Conservation (phyloP, 2,888 invertebrate genomes). For the Diarsia dahlii region DNA sequence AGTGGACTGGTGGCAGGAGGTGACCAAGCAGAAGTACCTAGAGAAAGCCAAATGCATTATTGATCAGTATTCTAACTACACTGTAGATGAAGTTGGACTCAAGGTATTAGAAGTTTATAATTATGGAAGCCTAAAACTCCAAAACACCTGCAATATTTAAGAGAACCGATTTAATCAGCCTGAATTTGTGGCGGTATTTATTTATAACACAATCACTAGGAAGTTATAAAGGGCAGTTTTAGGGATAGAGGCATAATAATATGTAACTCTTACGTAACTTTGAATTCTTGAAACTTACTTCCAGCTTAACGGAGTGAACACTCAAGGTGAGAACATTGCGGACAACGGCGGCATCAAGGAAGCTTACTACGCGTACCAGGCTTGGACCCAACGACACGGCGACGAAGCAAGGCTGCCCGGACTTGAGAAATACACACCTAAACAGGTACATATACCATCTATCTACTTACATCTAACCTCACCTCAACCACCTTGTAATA, state of each 20-base stretch:
- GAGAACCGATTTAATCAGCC: background rate
- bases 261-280: too few relatives aligned
- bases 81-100: constrained; percentile 94
- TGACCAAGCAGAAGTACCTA: constrained; percentile 95
- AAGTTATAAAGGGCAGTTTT: background rate
- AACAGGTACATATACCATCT: constrained; percentile 86
- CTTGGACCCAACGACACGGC: constrained; percentile 93
- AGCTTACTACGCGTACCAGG: constrained; percentile 95
- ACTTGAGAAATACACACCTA: constrained; percentile 92
- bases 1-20: constrained; percentile 97
- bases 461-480: background rate
- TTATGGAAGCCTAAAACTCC: background rate
- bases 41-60: constrained; percentile 97
- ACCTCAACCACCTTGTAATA: background rate
- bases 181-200: background rate
- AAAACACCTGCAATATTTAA: background rate
- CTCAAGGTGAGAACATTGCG: constrained; percentile 98
- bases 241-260: background rate
- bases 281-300: background rate
- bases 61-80: constrained; percentile 97
- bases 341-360: constrained; percentile 98
- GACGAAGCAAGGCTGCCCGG: constrained; percentile 93
- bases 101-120: constrained; percentile 89
- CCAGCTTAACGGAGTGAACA: constrained; percentile 97
- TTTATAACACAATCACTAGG: background rate